Conservation (phyloP, 2,797 vertebrate species). For the Tadarida brasiliensis region DNA sequence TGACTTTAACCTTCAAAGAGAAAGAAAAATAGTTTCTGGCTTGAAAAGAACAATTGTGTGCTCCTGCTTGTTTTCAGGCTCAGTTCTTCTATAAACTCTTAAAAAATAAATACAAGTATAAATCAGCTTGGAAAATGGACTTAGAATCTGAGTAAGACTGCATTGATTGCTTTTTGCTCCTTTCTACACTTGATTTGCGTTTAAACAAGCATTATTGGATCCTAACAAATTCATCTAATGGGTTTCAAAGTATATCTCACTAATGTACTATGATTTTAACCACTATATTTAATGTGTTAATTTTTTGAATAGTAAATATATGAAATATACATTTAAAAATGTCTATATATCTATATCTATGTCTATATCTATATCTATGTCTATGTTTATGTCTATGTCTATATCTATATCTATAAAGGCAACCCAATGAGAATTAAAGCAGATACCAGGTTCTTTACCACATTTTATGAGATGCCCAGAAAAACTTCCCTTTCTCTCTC, state of each 20-base stretch:
- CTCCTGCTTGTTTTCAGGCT: slow-evolving; percentile 73
- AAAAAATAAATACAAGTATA: slow-evolving; percentile 76
- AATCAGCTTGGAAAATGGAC: slow-evolving; percentile 56
- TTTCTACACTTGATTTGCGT: slow-evolving; percentile 62
- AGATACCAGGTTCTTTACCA: not conserved
- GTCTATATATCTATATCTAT: not conserved
- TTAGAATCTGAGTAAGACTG: slow-evolving; percentile 54
- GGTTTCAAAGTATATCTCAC: slow-evolving; percentile 40
- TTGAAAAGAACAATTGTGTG: slow-evolving; percentile 73
- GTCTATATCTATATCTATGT: not conserved
- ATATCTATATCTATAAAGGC: not conserved
- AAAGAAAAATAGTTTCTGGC: slow-evolving; percentile 68
- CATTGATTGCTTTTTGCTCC: slow-evolving; percentile 41
- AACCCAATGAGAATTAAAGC: not conserved
- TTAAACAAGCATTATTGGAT: slow-evolving; percentile 58
- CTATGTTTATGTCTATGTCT: not conserved
- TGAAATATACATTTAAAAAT: not conserved
- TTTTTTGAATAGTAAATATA: slow-evolving; percentile 20
- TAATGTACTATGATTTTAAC: not conserved
- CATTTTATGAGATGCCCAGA: not conserved
- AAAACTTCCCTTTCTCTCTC: not conserved
- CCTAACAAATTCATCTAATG: slow-evolving; percentile 41
- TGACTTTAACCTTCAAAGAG: slow-evolving; percentile 78
- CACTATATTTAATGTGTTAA: not conserved
- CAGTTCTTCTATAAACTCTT: slow-evolving; percentile 71